Evolutionary conservation across 2,888 invertebrate species (phyloP), one percentile per base, ranked within the genome.

Genomic region (Ephialtes manifestator): DNA sequence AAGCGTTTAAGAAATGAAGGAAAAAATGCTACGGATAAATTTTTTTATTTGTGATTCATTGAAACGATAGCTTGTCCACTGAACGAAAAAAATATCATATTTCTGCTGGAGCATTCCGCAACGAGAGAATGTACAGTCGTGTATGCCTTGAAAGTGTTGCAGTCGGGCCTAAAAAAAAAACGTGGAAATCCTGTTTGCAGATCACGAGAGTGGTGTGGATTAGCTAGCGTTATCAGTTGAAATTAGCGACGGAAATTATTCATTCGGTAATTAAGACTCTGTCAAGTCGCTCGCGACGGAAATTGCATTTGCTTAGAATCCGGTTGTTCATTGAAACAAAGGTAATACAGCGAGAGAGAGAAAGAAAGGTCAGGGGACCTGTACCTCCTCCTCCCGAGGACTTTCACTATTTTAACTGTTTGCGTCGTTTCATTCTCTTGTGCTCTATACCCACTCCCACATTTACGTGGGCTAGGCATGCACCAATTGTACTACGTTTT

Each of bases 391-490:
- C 60, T 78, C 70, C 48, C 46, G 15, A 68, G 48, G 51, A 85
- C 85, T 82, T 85, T 85, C 82, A 85, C 85, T 82, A 79, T 75
- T 79, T 75, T 75, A 74, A 78, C 48, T 65, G 78, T 81, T 81
- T 60, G 35, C 67, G 58, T n/a, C 75, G 75, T 76, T 82, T 65
- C 51, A 67, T 85, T 82, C 48, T 39, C 78, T 55, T 18, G 28
- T 65, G 20, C 28, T 18, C 20, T 15, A 24, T 24, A 65, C 39
- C 2, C 35, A 63, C 31, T 18, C 18, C 58, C 74, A 60, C 43
- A 18, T 74, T 18, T 28, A 11, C 43, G 24, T 7, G 4, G 7
- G n/a, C 46, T 46, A 35, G 24, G 35, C 48, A 35, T 71, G 18
- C 51, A 53, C 39, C 20, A 55, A 15, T 20, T 31, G 4, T 71